Evolutionary conservation across 2,888 invertebrate species (phyloP).

Genomic region (Drosophila phalerata): DNA sequence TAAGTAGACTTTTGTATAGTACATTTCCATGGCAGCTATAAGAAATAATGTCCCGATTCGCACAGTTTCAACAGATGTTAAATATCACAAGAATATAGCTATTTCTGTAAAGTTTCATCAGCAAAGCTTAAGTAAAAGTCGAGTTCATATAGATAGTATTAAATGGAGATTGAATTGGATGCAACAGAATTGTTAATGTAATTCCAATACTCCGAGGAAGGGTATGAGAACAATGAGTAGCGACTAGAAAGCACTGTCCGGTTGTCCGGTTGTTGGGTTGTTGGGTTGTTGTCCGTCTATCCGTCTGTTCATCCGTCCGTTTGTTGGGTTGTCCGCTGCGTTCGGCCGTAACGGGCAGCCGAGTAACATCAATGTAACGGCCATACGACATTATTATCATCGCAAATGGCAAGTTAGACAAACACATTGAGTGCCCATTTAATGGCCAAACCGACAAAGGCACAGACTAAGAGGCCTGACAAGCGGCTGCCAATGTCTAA

Average conservation of each 20-base stretch:
- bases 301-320: constrained; percentile 9
- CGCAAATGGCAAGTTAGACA: constrained; percentile 80
- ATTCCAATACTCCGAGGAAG: not conserved
- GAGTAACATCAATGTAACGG: constrained; percentile 76
- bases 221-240: constrained; percentile 24
- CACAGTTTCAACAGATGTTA: not conserved
- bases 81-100: not conserved
- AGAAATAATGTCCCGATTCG: not conserved
- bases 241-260: constrained; percentile 10
- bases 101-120: not conserved
- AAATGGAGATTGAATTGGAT: not conserved
- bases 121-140: not conserved
- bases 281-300: not conserved
- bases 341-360: constrained; percentile 52
- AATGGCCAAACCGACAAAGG: constrained; percentile 68
- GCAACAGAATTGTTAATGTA: not conserved
- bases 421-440: constrained; percentile 79
- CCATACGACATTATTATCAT: constrained; percentile 80
- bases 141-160: not conserved
- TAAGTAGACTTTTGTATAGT: not conserved
- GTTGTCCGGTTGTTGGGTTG: not conserved
- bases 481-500: constrained; percentile 24
- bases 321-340: constrained; percentile 34
- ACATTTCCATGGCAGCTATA: not conserved
- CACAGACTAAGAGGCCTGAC: constrained; percentile 32